phyloP scores from a whole-genome alignment of 2,797 vertebrate species.

The Arnoldichthys spilopterus region DNA sequence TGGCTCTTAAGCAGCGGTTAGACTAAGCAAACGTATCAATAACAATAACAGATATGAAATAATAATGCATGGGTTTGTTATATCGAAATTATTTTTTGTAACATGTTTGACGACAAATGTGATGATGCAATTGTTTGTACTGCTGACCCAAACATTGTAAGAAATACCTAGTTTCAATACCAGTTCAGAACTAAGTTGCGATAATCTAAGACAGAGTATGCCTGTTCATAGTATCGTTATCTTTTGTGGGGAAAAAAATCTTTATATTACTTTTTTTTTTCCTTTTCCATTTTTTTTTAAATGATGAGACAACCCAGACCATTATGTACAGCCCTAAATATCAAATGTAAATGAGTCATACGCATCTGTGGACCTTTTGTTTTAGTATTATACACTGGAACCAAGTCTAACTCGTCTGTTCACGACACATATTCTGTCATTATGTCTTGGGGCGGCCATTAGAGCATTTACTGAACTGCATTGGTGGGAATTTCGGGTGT shows the following conservation, averaged over 20 bases:
- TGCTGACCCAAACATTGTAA: slow-evolving; percentile 68
- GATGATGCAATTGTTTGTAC: slow-evolving; percentile 67
- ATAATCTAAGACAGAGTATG: slow-evolving; percentile 74
- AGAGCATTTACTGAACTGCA: slow-evolving; percentile 17
- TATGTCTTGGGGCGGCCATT: slow-evolving; percentile 49
- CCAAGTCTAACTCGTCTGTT: slow-evolving; percentile 72
- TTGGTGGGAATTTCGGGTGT: slow-evolving; percentile 58
- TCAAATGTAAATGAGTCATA: slow-evolving; percentile 77
- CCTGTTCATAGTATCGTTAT: slow-evolving; percentile 74
- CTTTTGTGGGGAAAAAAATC: slow-evolving; percentile 32
- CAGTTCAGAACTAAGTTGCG: slow-evolving; percentile 68
- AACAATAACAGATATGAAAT: slow-evolving; percentile 69
- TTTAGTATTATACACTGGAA: slow-evolving; percentile 86
- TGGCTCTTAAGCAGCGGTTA: slow-evolving; percentile 71
- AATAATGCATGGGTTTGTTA: slow-evolving; percentile 79
- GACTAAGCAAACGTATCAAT: slow-evolving; percentile 63
- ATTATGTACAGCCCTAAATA: slow-evolving; percentile 78
- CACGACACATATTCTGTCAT: slow-evolving; percentile 64
- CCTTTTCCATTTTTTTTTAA: slow-evolving; percentile 15
- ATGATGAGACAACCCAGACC: slow-evolving; percentile 28
- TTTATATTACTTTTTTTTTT: slow-evolving; percentile 37
- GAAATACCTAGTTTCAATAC: slow-evolving; percentile 76
- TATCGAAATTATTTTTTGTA: slow-evolving; percentile 69
- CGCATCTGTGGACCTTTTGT: slow-evolving; percentile 78
- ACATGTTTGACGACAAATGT: slow-evolving; percentile 74